Evolutionary conservation across 1,140 invertebrate species (phyloP).

Genomic region (Marisa cornuarietis): DNA sequence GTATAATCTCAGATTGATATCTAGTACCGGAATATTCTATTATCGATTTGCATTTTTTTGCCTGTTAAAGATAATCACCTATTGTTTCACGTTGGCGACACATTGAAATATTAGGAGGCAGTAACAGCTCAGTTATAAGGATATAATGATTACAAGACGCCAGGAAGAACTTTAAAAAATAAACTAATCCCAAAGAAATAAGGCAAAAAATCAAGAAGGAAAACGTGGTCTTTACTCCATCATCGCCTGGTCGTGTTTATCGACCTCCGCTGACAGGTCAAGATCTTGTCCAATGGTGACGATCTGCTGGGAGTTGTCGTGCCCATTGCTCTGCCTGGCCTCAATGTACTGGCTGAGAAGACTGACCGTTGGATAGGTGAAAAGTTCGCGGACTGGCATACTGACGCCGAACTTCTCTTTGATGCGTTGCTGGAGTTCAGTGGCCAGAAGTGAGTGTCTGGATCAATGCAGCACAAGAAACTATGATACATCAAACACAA

Average conservation of each 20-base stretch:
- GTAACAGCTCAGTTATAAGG: too few species aligned
- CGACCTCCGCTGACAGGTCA: slow-evolving; percentile 62
- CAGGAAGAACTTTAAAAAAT: background rate
- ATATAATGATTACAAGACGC: background rate
- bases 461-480: slow-evolving; percentile 16
- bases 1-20: too few species aligned
- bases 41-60: too few species aligned
- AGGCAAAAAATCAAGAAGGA: background rate
- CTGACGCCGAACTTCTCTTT: slow-evolving; percentile 59
- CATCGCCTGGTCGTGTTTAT: slow-evolving; percentile 63
- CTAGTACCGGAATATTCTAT: too few species aligned
- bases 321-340: slow-evolving; percentile 29
- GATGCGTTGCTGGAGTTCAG: slow-evolving; percentile 64
- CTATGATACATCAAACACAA: too few species aligned
- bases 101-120: too few species aligned
- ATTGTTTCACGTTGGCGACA: too few species aligned
- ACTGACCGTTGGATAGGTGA: slow-evolving; percentile 64
- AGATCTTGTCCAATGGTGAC: slow-evolving; percentile 37
- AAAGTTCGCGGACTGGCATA: slow-evolving; percentile 64
- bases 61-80: too few species aligned
- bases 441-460: slow-evolving; percentile 69
- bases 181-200: background rate
- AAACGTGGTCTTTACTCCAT: slow-evolving; percentile 51
- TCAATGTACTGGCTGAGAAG: slow-evolving; percentile 62
- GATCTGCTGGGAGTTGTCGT: background rate